Evolutionary conservation across 2,113 vertebrate species (phyloP).

Genomic region (Scatophagus argus): DNA sequence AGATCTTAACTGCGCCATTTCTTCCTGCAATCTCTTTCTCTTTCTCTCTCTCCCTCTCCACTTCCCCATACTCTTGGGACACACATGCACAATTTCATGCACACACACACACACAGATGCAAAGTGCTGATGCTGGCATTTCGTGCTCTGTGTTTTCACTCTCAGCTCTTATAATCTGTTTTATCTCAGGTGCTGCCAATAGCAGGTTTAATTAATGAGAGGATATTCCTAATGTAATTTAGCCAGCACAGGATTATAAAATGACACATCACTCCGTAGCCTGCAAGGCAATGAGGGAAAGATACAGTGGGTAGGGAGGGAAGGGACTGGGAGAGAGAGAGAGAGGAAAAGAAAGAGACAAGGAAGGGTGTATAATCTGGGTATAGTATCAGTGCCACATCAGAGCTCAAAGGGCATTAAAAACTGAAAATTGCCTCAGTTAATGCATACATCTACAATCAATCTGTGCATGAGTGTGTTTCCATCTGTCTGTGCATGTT

Average conservation of each 20-base stretch:
- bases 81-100: neutral
- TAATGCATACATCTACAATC: neutral
- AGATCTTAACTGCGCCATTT: slow-evolving; percentile 52
- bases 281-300: slow-evolving; percentile 61
- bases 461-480: slow-evolving; percentile 24
- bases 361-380: slow-evolving; percentile 8
- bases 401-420: slow-evolving; percentile 30
- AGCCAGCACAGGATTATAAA: slow-evolving; percentile 75
- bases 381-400: slow-evolving; percentile 47
- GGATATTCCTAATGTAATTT: slow-evolving; percentile 82
- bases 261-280: slow-evolving; percentile 73
- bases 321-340: slow-evolving; percentile 21
- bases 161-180: slow-evolving; percentile 81
- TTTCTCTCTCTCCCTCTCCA: slow-evolving; percentile 19
- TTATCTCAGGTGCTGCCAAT: slow-evolving; percentile 83
- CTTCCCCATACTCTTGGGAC: slow-evolving; percentile 31
- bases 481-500: slow-evolving; percentile 12
- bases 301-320: slow-evolving; percentile 20
- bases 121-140: slow-evolving; percentile 77
- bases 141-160: slow-evolving; percentile 73
- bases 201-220: slow-evolving; percentile 84
- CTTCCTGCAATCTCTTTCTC: slow-evolving; percentile 28
- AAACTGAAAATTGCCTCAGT: slow-evolving; percentile 16
- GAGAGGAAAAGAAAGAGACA: slow-evolving; percentile 14
- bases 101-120: slow-evolving; percentile 31